Conservation (phyloP, 2,797 vertebrate species). For the Novumbra hubbsi region DNA sequence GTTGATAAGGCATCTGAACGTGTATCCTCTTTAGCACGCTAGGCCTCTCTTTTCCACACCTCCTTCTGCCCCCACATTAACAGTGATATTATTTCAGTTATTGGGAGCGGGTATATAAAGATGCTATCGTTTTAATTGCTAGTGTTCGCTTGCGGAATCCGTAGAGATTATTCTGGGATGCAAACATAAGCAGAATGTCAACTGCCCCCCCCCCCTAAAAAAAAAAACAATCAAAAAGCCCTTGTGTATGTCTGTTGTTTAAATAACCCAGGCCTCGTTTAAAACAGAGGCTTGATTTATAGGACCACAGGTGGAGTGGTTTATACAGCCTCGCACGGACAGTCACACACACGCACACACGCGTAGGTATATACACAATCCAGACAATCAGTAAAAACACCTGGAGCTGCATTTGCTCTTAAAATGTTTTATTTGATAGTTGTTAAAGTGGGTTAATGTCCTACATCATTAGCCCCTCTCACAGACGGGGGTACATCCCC, state of each 20-base stretch:
- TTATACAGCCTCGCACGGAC: constrained; percentile 13
- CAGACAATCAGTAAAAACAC: constrained; percentile 38
- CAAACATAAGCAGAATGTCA: constrained; percentile 82
- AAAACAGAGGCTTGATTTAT: constrained; percentile 72
- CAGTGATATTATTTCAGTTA: constrained; percentile 81
- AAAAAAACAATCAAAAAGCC: constrained; percentile 74
- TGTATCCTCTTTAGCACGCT: constrained; percentile 70
- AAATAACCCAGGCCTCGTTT: constrained; percentile 72
- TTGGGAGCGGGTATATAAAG: constrained; percentile 81
- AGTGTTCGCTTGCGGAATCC: constrained; percentile 77
- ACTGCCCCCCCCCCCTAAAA: constrained; percentile 53
- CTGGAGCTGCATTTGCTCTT: constrained; percentile 38
- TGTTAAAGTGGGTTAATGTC: constrained; percentile 42
- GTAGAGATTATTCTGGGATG: constrained; percentile 80
- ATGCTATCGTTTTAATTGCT: constrained; percentile 85
- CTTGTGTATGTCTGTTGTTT: constrained; percentile 65
- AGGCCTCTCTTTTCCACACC: constrained; percentile 53
- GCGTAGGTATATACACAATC: constrained; percentile 21
- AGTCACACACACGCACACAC: constrained; percentile 12
- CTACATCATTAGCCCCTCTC: constrained; percentile 1
- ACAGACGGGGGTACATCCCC: not conserved
- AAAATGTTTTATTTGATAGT: constrained; percentile 52
- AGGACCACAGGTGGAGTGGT: constrained; percentile 63
- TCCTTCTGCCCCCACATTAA: constrained; percentile 66
- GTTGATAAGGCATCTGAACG: constrained; percentile 70